Evolutionary conservation across 2,888 invertebrate species (phyloP), one percentile per base, ranked within the genome.

Genomic region (Acholoe squamosa): DNA sequence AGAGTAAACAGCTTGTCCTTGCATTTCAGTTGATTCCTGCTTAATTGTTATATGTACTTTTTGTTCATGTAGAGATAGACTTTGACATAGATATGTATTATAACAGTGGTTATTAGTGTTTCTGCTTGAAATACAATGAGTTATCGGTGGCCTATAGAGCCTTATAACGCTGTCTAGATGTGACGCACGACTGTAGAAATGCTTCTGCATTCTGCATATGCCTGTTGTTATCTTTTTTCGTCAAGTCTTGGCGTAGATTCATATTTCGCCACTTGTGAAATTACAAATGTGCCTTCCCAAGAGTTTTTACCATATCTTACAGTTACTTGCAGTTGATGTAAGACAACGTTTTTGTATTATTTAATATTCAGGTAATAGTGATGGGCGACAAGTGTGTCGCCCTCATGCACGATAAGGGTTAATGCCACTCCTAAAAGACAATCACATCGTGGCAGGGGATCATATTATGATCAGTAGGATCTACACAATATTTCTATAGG

Each of bases 271-370:
- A 33, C 31, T 34, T 80, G 80, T 80, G 80, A 80, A 80, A 80
- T 80, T 80, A 80, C 80, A 33, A 80, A 80, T 43, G 80, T 80
- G 80, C 80, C 80, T 80, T 80, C 80, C 80, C n/a, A n/a, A 80
- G 80, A 80, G 19, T 76, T 80, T 80, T 80, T 80, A 80, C 43
- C 14, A 80, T 43, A 76, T 76, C 25, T 80, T 34, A 80, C 80
- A 80, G 80, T 80, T 80, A n/a, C 43, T 80, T 80, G 80, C 80
- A 80, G 80, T 80, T 43, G 34, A 33, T 80, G 80, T 34, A 80
- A 76, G 76, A 31, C n/a, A 80, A 80, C 80, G 33, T 33, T 34
- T 43, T 43, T 43, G 43, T 43, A 43, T 43, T 43, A 43, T 43
- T 43, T 43, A 43, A 43, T 43, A 43, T 43, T 43, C 43, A 43